A percentile compares a stretch with the other conserved stretches of the same genome.
phyloP scores from a whole-genome alignment of 2,113 vertebrate genomes.

The Athene noctua region DNA sequence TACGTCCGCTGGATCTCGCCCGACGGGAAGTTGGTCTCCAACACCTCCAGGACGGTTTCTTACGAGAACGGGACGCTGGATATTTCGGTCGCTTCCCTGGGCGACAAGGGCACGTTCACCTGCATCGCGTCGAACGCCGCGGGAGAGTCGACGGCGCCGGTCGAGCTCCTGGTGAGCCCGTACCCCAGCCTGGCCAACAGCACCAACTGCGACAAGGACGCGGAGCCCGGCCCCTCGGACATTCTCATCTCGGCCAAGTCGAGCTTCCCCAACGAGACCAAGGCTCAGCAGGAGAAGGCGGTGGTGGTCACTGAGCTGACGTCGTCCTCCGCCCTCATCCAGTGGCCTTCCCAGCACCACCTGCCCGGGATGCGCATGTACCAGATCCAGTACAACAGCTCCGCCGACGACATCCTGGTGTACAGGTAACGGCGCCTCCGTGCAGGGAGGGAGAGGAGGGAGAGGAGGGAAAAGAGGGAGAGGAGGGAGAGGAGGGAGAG shows the following conservation, averaged over 20 bases:
- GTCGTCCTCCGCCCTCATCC: conserved; percentile 87
- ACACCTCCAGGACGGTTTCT: conserved; percentile 81
- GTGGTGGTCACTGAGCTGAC: conserved; percentile 87
- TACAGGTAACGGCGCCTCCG: conserved; percentile 81
- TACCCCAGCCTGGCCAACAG: conserved; percentile 86
- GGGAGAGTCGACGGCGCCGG: conserved; percentile 87
- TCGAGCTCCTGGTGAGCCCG: conserved; percentile 81
- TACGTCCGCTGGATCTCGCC: conserved; percentile 92
- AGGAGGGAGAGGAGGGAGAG: too few species aligned
- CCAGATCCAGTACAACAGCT: conserved; percentile 97
- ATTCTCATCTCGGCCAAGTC: conserved; percentile 87
- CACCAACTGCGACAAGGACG: conserved; percentile 85
- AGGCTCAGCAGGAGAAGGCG: conserved; percentile 65
- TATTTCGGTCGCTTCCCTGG: conserved; percentile 73
- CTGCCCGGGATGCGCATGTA: conserved; percentile 86
- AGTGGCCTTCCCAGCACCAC: conserved; percentile 85
- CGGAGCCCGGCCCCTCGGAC: conserved; percentile 82
- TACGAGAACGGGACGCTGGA: conserved; percentile 92
- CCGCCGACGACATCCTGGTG: conserved; percentile 86
- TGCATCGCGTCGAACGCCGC: conserved; percentile 95
- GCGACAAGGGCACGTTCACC: conserved; percentile 86
- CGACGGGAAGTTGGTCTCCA: conserved; percentile 87
- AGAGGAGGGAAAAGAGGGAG: too few species aligned
- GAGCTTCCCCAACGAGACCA: conserved; percentile 71
- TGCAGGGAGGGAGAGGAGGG: too few species aligned